Evolutionary conservation across 2,888 invertebrate genomes (phyloP), one percentile per base, ranked within the genome.

Genomic region (Diaprepes abbreviatus): DNA sequence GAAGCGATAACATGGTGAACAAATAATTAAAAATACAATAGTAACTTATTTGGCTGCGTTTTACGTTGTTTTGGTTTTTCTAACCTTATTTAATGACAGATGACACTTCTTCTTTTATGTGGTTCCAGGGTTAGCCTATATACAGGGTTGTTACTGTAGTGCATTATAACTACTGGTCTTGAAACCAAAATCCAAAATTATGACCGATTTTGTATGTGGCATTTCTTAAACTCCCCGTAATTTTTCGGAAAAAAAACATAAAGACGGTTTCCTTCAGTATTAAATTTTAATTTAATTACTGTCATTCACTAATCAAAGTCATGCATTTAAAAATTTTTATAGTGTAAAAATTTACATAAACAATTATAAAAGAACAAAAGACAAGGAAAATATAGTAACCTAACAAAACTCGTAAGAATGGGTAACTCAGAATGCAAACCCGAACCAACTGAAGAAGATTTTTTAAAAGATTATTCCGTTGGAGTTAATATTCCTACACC

Each of bases 1-100:
- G 88, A 75, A 95, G 85, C 35, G 91, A 90, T 68, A 93, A 83
- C 93, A 94, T 94, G 14, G 1, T 52, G 10, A 28, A 5, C 6
- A 16, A 40, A 40, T 9, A 40, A 40, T 9, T 7, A 17, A n/a
- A n/a, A n/a, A n/a, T n/a, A n/a, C n/a, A n/a, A n/a, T n/a, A n/a
- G n/a, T n/a, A n/a, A n/a, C n/a, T n/a, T n/a, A n/a, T n/a, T n/a
- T n/a, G n/a, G n/a, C n/a, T n/a, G n/a, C n/a, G n/a, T 50, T 50
- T 14, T 50, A 50, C 7, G 28, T 16, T 50, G 48, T 50, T 50
- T 28, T 50, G 28, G 1, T 31, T 28, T 28, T 50, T 50, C 24
- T 50, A 50, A 50, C 48, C 48, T 48, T 17, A 21, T 31, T 50
- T 31, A 14, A 14, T 50, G 28, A 28, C 9, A 50, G 1, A 35